These are phyloP conservation scores for Cladopsammia gracilis DNA, from an alignment of 64 coral and sea anemone genomes.

Conservation along the genomic window DNA sequence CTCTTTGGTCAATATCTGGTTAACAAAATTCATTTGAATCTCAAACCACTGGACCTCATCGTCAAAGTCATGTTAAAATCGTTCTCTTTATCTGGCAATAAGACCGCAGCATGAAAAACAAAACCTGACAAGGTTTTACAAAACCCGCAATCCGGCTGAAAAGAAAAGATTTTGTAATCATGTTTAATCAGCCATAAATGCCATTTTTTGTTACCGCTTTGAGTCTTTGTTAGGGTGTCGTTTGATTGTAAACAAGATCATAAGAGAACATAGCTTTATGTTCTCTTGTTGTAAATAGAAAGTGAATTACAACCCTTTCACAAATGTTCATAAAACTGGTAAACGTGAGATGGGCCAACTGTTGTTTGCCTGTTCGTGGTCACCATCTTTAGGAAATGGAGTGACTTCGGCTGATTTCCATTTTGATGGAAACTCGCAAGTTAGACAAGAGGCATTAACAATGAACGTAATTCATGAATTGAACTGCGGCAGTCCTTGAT, in stretches of 20 bases:
- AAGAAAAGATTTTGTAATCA: too few species aligned
- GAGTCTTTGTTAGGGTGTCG: background rate
- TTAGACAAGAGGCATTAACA: background rate
- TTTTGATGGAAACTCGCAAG: background rate
- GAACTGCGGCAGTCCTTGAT: background rate
- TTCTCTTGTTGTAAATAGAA: background rate
- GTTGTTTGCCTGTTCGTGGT: slow-evolving; percentile 20
- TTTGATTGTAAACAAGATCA: too few species aligned
- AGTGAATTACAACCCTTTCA: background rate
- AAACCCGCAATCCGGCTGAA: too few species aligned
- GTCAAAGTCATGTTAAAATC: too few species aligned
- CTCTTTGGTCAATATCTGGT: too few species aligned
- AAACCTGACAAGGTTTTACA: too few species aligned
- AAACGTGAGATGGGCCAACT: slow-evolving; percentile 41
- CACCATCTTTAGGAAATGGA: slow-evolving; percentile 16
- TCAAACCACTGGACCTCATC: too few species aligned
- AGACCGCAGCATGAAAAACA: too few species aligned
- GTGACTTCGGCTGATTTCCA: slow-evolving; percentile 64
- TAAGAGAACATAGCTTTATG: too few species aligned
- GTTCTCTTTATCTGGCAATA: too few species aligned
- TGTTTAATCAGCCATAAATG: too few species aligned
- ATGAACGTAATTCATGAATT: background rate
- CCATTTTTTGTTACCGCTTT: slow-evolving; percentile 25
- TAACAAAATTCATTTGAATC: too few species aligned
- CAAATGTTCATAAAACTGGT: slow-evolving; percentile 24